phyloP scores from a whole-genome alignment of 2,113 vertebrate genomes.

The Atherinomorus stipes region DNA sequence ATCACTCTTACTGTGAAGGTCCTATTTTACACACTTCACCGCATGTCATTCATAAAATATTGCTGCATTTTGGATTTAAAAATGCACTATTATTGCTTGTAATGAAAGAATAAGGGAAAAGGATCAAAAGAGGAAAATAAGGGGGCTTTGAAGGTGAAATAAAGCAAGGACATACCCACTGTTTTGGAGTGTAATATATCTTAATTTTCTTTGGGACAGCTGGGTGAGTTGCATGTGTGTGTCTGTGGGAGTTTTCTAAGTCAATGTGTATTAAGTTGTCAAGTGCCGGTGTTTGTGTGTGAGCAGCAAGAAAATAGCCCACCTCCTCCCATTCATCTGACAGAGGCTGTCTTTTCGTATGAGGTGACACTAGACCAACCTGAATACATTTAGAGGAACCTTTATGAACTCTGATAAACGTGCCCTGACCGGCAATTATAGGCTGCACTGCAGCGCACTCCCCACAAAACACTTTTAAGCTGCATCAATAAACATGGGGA shows the following conservation, averaged over 20 bases:
- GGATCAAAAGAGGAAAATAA: conserved; percentile 10
- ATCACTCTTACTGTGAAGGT: conserved; percentile 14
- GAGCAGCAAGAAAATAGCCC: conserved; percentile 22
- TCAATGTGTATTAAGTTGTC: conserved; percentile 24
- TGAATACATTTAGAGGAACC: conserved; percentile 76
- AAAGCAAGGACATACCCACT: conserved; percentile 41
- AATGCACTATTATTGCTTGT: conserved; percentile 9
- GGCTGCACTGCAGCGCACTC: conserved; percentile 30
- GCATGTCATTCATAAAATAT: conserved; percentile 11
- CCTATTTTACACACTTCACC: neutral
- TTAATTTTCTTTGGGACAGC: conserved; percentile 43
- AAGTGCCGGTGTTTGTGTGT: conserved; percentile 12
- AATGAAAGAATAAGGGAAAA: conserved; percentile 31
- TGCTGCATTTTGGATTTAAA: conserved; percentile 6
- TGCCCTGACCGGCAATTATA: conserved; percentile 66
- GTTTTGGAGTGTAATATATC: conserved; percentile 48
- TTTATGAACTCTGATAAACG: conserved; percentile 72
- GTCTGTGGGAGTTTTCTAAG: conserved; percentile 6
- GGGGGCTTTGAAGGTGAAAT: conserved; percentile 42
- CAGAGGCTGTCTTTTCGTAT: conserved; percentile 49
- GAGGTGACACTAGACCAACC: conserved; percentile 64
- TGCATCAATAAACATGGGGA: conserved; percentile 63
- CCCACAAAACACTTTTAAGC: conserved; percentile 62
- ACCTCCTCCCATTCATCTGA: conserved; percentile 60
- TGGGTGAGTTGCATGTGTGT: conserved; percentile 14